Base-by-base conservation (phyloP, 2,888 invertebrate genomes). In the Tigriopus californicus region DNA sequence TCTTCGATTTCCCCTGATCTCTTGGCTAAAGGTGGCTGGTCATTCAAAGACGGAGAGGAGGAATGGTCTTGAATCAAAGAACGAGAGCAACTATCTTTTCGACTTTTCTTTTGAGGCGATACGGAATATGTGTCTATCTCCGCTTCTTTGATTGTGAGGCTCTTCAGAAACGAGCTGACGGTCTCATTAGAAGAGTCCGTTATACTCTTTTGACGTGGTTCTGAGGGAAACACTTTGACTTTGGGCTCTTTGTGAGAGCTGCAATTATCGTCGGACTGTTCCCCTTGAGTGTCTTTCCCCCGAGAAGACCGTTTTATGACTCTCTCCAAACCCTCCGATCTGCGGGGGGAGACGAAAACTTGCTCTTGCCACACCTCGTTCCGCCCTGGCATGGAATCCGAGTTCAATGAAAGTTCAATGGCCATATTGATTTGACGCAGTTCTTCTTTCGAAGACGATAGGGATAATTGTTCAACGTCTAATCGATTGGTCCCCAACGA, bases 161-260 rank as follows among this genome's bases (percentile, higher is more conserved):
- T 75, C 65, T 75, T 75, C 42, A 76, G 65, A 64, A 76, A 76
- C 65, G 74, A 75, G 62, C 76, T 75, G 2, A 76, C 76, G 0
- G 76, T 75, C 56, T 75, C 68, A 63, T 76, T 76, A 2, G 74
- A 74, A n/a, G 40, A 24, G 18, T 52, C 47, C 1, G 47, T 22
- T 47, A 47, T 13, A 47, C 47, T 22, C 33, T 33, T 33, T 33
- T 33, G 33, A 33, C 33, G 33, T 11, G 47, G 47, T 47, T 18
- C 18, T 1, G 47, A 10, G 22, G 18, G 18, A 22, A 11, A 47
- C 11, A 20, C 18, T 47, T 47, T 47, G 11, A 20, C 47, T 18
- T 11, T 4, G 1, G 47, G 3, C 11, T 6, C 22, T 20, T 4
- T 20, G 22, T 47, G n/a, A 1, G 47, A 47, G 22, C 12, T 2